Evolutionary conservation across 2,888 invertebrate genomes (phyloP), one percentile per base, ranked within the genome.

Genomic region (Cheilosia vulpina): DNA sequence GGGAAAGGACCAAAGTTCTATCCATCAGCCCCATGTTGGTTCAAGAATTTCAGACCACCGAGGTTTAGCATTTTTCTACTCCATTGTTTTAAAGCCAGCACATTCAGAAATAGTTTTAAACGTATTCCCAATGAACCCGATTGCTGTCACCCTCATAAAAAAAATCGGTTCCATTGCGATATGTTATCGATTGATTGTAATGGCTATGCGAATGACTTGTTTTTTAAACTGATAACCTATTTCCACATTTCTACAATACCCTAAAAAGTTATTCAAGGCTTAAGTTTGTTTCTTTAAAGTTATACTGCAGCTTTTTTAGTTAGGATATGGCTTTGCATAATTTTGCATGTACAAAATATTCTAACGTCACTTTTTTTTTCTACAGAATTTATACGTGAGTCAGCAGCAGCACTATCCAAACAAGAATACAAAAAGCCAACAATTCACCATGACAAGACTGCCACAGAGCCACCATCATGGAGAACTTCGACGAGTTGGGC

Each of bases 181-280:
- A 63, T 65, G 55, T 50, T 78, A 77, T 77, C 62, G 62, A 77
- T 78, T 65, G 41, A 63, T 78, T 55, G 31, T 55, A 50, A 55
- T 52, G 34, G 43, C 17, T 27, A 58, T 50, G 60, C n/a, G 27
- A 58, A 47, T 50, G 34, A 50, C n/a, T 60, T 58, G 60, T 58
- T 58, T 52, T 50, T 27, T 4, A n/a, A 58, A 13, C 50, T 65
- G 71, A 78, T 71, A 78, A 78, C 21, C 13, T 38, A 38, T 38
- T 13, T 38, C 13, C 38, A 58, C 9, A 41, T 21, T 21, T 38
- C 7, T 17, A 43, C 4, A n/a, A 43, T 43, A 43, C n/a, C n/a
- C 43, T 43, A 24, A 2, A 24, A 4, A 24, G 17, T 27, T 4
- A n/a, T 47, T 15, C 17, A 2, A 31, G 15, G 7, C 1, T 4